phyloP scores from a whole-genome alignment of 2,113 vertebrate genomes.

The Tringa solitaria region DNA sequence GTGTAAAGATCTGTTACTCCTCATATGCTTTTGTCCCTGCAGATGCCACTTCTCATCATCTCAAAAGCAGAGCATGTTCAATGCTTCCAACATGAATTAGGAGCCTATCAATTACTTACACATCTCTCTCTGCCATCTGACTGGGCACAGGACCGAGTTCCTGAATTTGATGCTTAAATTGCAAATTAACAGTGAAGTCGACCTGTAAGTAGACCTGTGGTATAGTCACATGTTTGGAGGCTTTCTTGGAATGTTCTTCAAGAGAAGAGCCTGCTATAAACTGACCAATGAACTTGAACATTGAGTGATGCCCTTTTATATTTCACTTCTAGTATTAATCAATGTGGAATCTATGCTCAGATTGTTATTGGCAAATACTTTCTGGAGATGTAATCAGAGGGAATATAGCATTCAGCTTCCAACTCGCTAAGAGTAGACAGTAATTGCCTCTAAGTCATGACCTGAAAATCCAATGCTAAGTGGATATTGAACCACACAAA shows the following conservation, averaged over 20 bases:
- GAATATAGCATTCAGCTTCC: background rate
- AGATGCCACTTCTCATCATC: background rate
- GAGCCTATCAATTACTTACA: background rate
- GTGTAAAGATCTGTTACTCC: background rate
- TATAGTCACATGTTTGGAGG: background rate
- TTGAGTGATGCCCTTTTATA: background rate
- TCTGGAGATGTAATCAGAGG: background rate
- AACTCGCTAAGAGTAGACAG: background rate
- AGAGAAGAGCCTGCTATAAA: background rate
- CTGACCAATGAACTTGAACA: background rate
- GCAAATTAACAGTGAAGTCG: background rate
- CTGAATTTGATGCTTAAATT: background rate
- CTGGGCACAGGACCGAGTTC: background rate
- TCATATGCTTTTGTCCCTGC: background rate
- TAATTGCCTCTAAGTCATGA: slow-evolving; percentile 25
- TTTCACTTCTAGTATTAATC: background rate
- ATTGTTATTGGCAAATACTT: background rate
- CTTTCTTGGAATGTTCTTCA: background rate
- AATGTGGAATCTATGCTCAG: background rate
- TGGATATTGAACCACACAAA: slow-evolving; percentile 16
- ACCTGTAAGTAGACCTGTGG: background rate
- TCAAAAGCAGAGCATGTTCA: background rate
- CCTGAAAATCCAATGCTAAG: slow-evolving; percentile 5
- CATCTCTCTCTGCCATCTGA: background rate
- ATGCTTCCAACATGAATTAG: background rate